These are phyloP conservation scores for Mythimna ferrago DNA, from an alignment of 2,888 invertebrate species.

Conservation along the genomic window DNA sequence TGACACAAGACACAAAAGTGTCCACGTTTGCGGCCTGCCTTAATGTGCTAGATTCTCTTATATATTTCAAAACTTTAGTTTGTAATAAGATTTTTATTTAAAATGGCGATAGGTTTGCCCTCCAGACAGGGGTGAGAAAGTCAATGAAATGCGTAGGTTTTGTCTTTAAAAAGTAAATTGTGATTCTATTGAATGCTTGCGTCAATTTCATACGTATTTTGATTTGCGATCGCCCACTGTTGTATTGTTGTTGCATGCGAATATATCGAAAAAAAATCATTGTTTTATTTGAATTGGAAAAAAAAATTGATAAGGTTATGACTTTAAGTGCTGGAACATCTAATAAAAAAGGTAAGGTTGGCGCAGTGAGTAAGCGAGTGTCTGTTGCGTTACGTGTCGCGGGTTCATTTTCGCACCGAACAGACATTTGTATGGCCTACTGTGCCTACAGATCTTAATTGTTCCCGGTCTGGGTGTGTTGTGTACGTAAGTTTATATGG, in stretches of 20 bases:
- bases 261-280: neutral
- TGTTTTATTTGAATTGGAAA: neutral
- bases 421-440: no score
- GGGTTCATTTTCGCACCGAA: no score
- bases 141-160: constrained; percentile 24
- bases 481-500: no score
- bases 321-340: neutral
- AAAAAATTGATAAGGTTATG: neutral
- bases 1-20: no score
- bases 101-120: constrained; percentile 19
- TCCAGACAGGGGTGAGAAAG: constrained; percentile 39
- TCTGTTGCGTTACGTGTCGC: no score
- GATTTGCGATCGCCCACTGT: neutral
- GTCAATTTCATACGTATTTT: constrained; percentile 15
- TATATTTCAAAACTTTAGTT: constrained; percentile 24
- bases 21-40: neutral
- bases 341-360: no score
- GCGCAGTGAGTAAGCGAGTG: no score
- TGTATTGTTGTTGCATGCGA: neutral
- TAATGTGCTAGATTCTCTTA: neutral
- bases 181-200: constrained; percentile 16
- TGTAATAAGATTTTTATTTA: constrained; percentile 20
- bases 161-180: neutral
- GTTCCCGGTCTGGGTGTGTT: no score
- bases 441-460: no score